Base-by-base conservation (phyloP, 2,797 vertebrate species). In the Psittacula echo region DNA sequence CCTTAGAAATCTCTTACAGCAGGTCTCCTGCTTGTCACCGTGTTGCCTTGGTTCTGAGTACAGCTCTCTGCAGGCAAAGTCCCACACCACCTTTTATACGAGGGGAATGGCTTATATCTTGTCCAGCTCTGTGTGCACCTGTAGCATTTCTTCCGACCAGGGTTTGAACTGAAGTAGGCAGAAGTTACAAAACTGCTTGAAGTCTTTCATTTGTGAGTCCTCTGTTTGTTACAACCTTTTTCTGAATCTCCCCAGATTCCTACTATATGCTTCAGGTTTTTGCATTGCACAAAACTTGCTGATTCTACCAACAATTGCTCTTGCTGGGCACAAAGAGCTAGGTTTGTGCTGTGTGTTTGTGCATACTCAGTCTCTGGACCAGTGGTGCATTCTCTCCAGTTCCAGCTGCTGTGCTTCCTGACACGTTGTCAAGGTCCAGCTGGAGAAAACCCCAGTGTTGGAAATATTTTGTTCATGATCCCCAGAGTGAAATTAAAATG, bases 1-100 rank as follows among this genome's bases (percentile, higher is more conserved):
- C 17, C 34, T 16, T 50, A 50, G 37, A 61, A 54, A 12, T 27
- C 37, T 68, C 26, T 58, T 60, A 42, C 42, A 42, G 53, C 42
- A 65, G 34, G 7, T 84, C 64, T 27, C 22, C 29, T 37, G 26
- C 61, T 48, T 74, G 3, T 41, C 11, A 5, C 75, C 3, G 0
- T 4, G 27, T n/a, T 61, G 9, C 70, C 39, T 78, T 34, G 32
- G 42, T 34, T 85, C 48, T 2, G 12, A 22, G 61, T 8, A 13
- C 37, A 42, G 48, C 50, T 67, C 37, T 82, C 30, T 4, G 1
- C 21, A 37, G 51, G 29, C n/a, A n/a, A 2, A 13, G 30, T 19
- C 47, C 71, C 27, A 5, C 1, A 1, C n/a, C 21, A 7, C 32
- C 45, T 26, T n/a, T 18, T n/a, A 8, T 15, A 11, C 0, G 0